Conservation (phyloP, 2,888 invertebrate species). For the Stictocephala bisonia region DNA sequence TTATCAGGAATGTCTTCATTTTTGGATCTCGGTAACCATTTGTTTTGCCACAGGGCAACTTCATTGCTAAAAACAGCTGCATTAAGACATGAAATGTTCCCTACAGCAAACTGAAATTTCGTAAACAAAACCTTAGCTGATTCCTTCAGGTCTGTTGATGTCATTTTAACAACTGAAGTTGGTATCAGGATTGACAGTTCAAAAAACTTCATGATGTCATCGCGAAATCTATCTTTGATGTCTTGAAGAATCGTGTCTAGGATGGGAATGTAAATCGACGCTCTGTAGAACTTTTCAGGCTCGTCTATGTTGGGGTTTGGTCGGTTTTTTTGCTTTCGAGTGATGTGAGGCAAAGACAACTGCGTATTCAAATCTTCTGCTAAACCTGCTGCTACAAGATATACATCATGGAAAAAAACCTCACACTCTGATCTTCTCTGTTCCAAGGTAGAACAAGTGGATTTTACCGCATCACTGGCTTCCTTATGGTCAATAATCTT, state of each 20-base stretch:
- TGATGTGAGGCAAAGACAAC: background rate
- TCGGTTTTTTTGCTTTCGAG: background rate
- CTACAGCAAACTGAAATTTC: background rate
- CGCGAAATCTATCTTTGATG: constrained; percentile 1
- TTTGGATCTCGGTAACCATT: background rate
- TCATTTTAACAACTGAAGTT: background rate
- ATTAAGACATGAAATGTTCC: background rate
- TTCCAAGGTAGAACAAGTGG: background rate
- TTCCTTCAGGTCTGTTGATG: background rate
- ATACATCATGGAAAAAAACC: background rate
- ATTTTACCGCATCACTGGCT: background rate
- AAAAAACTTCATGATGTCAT: background rate
- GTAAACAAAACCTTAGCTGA: background rate
- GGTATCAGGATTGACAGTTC: constrained; percentile 1
- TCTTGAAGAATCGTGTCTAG: constrained; percentile 1
- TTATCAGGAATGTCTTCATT: background rate
- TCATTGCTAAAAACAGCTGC: background rate
- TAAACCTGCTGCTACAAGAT: background rate
- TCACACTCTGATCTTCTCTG: background rate
- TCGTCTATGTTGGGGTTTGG: background rate
- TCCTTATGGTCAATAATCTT: too few relatives aligned
- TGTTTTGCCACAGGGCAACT: constrained; percentile 1
- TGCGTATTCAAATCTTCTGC: constrained; percentile 28
- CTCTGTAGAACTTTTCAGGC: constrained; percentile 4
- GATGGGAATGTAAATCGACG: background rate